Conservation (phyloP, 2,888 invertebrate genomes). For the Polydrusus cervinus region DNA sequence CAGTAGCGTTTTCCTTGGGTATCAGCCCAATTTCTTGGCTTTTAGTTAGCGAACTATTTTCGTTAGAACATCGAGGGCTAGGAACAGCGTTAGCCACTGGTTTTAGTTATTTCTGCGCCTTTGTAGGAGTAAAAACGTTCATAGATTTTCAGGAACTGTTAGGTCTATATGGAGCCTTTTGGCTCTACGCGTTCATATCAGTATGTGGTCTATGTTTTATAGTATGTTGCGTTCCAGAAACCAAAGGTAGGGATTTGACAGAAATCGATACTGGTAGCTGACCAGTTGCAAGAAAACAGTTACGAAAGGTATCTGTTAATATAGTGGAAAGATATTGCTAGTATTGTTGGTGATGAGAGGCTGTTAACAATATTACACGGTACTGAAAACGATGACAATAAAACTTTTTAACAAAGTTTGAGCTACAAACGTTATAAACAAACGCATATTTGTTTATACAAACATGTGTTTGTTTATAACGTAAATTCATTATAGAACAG, state of each 20-base stretch:
- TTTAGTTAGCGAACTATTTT: conserved; percentile 87
- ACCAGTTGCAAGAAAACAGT: conserved; percentile 61
- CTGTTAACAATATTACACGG: not conserved
- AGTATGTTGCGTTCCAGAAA: conserved; percentile 91
- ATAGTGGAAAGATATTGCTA: conserved; percentile 66
- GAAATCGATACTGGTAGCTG: conserved; percentile 83
- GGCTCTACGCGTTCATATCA: conserved; percentile 89
- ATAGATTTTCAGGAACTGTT: conserved; percentile 85
- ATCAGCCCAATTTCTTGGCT: conserved; percentile 93
- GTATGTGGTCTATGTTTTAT: conserved; percentile 89
- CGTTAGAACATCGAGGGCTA: conserved; percentile 87
- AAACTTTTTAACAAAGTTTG: not conserved
- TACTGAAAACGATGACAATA: conserved; percentile 31
- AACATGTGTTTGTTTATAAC: not conserved
- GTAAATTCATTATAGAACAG: not conserved
- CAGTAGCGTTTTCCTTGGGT: conserved; percentile 89
- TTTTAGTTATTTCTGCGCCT: conserved; percentile 90
- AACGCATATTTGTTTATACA: too few species aligned
- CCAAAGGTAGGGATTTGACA: conserved; percentile 91
- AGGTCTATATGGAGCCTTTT: conserved; percentile 89
- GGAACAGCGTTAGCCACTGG: conserved; percentile 91
- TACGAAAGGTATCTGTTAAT: conserved; percentile 62
- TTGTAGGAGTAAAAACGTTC: conserved; percentile 89
- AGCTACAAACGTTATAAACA: not conserved
- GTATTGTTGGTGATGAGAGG: conserved; percentile 33